phyloP scores from a whole-genome alignment of 2,797 vertebrate genomes.

The Tadarida brasiliensis region DNA sequence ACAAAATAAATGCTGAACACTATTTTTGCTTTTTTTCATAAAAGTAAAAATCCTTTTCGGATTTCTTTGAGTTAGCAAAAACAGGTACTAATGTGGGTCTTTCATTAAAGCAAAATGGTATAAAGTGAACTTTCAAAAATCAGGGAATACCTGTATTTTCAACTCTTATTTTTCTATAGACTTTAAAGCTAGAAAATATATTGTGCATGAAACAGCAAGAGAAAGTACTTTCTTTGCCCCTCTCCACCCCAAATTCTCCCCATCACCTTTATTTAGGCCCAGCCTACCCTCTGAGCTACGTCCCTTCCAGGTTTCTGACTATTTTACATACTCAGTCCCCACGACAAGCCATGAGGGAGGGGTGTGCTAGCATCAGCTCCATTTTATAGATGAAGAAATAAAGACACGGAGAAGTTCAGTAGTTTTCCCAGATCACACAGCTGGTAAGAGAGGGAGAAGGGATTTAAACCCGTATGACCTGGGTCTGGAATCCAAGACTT shows the following conservation, averaged over 20 bases:
- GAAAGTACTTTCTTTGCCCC: neutral
- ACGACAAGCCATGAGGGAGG: neutral
- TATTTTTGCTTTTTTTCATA: neutral
- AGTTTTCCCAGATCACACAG: neutral
- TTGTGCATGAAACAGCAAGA: neutral
- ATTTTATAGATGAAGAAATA: neutral
- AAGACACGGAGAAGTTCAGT: neutral
- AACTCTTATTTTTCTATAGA: neutral
- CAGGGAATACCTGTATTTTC: neutral
- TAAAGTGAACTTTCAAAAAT: neutral
- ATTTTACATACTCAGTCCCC: neutral
- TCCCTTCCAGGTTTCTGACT: neutral
- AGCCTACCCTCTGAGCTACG: neutral
- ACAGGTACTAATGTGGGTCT: neutral
- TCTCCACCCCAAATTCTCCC: neutral
- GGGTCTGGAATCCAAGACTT: neutral
- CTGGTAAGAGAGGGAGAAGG: neutral
- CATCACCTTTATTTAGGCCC: neutral
- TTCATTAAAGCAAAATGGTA: neutral
- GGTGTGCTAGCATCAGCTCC: neutral
- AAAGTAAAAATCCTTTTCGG: neutral
- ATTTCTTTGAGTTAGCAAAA: neutral
- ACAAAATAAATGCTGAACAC: neutral
- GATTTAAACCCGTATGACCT: neutral
- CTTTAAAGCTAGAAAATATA: neutral